Base-by-base conservation (phyloP, 2,888 invertebrate genomes). In the Amblyjoppa fuscipennis region DNA sequence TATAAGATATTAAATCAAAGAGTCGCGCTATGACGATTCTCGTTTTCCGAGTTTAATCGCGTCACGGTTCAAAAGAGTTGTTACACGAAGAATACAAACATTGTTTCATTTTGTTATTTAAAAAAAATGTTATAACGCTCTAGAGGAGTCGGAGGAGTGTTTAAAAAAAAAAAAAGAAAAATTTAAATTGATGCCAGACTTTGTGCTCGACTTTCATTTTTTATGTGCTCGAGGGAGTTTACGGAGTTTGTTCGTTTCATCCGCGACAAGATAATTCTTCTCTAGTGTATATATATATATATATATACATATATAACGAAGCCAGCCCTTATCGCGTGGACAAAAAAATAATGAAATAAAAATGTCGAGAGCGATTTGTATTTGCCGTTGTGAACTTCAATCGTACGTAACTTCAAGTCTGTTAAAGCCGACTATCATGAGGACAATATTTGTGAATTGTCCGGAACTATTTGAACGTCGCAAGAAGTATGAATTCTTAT, bases 401-500 rank as follows among this genome's bases (percentile, higher is more conserved):
- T 66, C 53, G 59, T 34, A 66, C 16, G 64, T 83, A 79, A 84
- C 80, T 79, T 87, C 83, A 70, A 81, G 76, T 87, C 83, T 69
- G 66, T 77, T 77, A 82, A 83, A 81, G 81, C 66, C 73, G 83
- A 83, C 78, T 68, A 75, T 86, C 76, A 86, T 87, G 87, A 79
- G 85, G 77, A 84, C 84, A 85, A 82, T 82, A 87, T 87, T 87
- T 85, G 88, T 87, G 88, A 88, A 86, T 86, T 85, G 80, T 87
- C 80, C 76, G 88, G 85, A 88, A 88, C 87, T 83, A 85, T 88
- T 84, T 81, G 80, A 85, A 64, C 85, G 41, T 66, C 85, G 75
- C 80, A 78, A 87, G 81, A 88, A 88, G 88, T 88, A 88, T 88
- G 87, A 80, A 88, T 87, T 85, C 81, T 77, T 86, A 77, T 78